A percentile compares a stretch with the other conserved stretches of the same genome.
These are phyloP conservation scores for Muscicapa striata DNA, from an alignment of 2,797 vertebrate species.

Conservation along the genomic window DNA sequence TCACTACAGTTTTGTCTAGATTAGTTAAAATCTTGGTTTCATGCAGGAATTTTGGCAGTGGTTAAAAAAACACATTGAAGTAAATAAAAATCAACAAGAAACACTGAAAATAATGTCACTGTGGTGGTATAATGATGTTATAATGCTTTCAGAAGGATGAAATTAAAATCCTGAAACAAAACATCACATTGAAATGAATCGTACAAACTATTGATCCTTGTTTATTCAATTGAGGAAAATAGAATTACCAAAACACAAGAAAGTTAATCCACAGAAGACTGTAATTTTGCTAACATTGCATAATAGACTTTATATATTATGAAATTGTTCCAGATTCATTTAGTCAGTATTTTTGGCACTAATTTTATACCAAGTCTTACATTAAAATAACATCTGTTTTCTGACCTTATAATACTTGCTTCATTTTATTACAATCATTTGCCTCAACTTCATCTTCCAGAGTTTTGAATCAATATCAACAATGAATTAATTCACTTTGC, in stretches of 20 bases:
- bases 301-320: neutral
- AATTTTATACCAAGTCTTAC: constrained; percentile 3
- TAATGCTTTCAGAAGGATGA: neutral
- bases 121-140: neutral
- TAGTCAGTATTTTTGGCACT: constrained; percentile 18
- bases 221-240: constrained; percentile 5
- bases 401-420: constrained; percentile 36
- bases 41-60: neutral
- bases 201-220: neutral
- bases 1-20: neutral
- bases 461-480: constrained; percentile 52
- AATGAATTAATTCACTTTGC: constrained; percentile 59
- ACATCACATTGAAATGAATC: neutral
- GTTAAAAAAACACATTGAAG: neutral
- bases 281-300: constrained; percentile 11
- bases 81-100: neutral
- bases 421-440: constrained; percentile 44
- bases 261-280: neutral
- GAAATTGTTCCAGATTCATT: constrained; percentile 18
- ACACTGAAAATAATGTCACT: neutral
- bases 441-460: constrained; percentile 44
- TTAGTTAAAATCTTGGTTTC: neutral
- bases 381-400: constrained; percentile 60
- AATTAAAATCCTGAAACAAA: constrained; percentile 16
- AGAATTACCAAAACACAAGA: neutral